Evolutionary conservation across 2,888 invertebrate species (phyloP).

Genomic region (Drosophila melanosoma): DNA sequence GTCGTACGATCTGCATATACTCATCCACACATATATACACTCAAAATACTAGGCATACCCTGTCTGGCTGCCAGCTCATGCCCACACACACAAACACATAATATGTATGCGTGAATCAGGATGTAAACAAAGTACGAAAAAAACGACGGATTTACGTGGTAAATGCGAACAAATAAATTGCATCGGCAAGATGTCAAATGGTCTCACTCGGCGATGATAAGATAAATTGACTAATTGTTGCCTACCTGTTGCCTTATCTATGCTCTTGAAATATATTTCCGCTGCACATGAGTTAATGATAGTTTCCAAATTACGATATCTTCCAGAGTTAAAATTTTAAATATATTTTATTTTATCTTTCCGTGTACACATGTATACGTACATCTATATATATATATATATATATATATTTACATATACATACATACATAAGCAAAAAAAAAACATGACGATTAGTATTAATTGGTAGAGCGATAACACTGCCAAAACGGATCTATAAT

Average conservation of each 20-base stretch:
- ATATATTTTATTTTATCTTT: not conserved
- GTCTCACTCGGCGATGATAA: slow-evolving; percentile 2
- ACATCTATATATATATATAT: not conserved
- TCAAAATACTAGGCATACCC: not conserved
- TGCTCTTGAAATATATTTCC: slow-evolving; percentile 40
- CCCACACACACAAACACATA: slow-evolving; percentile 2
- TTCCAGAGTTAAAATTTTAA: slow-evolving; percentile 9
- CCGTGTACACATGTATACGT: not conserved
- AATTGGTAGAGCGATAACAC: slow-evolving; percentile 30
- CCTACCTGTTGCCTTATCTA: slow-evolving; percentile 44
- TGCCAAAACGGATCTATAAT: slow-evolving; percentile 36
- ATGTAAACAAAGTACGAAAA: slow-evolving; percentile 45
- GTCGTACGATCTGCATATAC: slow-evolving; percentile 47
- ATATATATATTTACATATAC: not conserved
- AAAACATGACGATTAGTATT: slow-evolving; percentile 24
- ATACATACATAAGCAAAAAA: slow-evolving; percentile 33
- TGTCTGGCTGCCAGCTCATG: slow-evolving; percentile 25
- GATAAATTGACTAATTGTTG: slow-evolving; percentile 34
- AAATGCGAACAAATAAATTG: slow-evolving; percentile 13
- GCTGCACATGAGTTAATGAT: slow-evolving; percentile 43
- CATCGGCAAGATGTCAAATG: slow-evolving; percentile 27
- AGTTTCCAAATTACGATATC: slow-evolving; percentile 23
- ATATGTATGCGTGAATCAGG: slow-evolving; percentile 21
- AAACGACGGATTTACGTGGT: slow-evolving; percentile 17
- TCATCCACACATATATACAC: not conserved